A percentile compares a stretch with the other conserved stretches of the same genome.
phyloP scores from a whole-genome alignment of 2,888 invertebrate genomes.

The Tenthredo mesomela region DNA sequence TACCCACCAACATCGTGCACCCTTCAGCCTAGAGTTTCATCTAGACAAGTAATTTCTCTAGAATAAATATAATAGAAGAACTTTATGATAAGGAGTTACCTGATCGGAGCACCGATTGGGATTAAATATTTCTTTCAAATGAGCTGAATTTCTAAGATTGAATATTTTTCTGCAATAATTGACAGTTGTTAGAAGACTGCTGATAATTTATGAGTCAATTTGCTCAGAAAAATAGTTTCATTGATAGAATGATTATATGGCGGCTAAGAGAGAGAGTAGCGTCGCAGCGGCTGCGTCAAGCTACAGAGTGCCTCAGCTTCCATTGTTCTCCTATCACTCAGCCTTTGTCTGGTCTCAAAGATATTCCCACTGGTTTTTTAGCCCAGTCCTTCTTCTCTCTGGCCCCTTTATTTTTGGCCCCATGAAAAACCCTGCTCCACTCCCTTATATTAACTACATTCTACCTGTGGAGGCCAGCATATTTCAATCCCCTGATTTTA shows the following conservation, averaged over 20 bases:
- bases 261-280: slow-evolving; percentile 50
- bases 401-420: slow-evolving; percentile 51
- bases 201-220: slow-evolving; percentile 37
- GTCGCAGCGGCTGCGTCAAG: slow-evolving; percentile 36
- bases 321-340: slow-evolving; percentile 62
- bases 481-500: slow-evolving; percentile 55
- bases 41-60: slow-evolving; percentile 24
- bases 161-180: slow-evolving; percentile 1
- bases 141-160: neutral
- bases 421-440: slow-evolving; percentile 56
- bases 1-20: slow-evolving; percentile 35
- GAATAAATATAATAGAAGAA: slow-evolving; percentile 23
- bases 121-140: neutral
- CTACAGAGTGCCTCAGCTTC: slow-evolving; percentile 47
- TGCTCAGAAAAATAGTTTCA: slow-evolving; percentile 60
- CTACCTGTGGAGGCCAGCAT: slow-evolving; percentile 37
- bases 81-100: neutral
- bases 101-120: neutral
- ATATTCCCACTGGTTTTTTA: slow-evolving; percentile 61
- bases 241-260: slow-evolving; percentile 60
- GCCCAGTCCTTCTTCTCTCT: slow-evolving; percentile 38
- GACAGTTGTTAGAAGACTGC: neutral
- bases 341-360: slow-evolving; percentile 62
- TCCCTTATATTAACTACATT: slow-evolving; percentile 56
- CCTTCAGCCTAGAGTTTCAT: slow-evolving; percentile 37